Evolutionary conservation across 2,797 vertebrate species (phyloP).

Genomic region (Rhadinocentrus ornatus): DNA sequence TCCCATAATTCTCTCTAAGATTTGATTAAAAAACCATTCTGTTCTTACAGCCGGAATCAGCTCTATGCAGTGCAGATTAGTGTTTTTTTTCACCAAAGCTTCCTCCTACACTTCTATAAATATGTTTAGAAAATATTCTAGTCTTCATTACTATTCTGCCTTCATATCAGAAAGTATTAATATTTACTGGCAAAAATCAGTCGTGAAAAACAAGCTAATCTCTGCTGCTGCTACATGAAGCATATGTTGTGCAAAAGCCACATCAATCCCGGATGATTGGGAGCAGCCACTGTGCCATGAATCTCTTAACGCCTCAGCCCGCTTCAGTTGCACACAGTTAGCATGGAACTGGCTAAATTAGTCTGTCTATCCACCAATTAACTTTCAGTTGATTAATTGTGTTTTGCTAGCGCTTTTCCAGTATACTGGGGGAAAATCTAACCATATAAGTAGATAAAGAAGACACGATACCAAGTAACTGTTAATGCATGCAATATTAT

Average conservation of each 20-base stretch:
- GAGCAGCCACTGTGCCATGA: conserved; percentile 71
- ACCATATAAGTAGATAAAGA: conserved; percentile 25
- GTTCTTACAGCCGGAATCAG: neutral
- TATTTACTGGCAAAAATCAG: conserved; percentile 64
- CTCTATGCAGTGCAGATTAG: neutral
- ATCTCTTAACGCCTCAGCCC: conserved; percentile 70
- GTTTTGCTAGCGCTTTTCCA: conserved; percentile 58
- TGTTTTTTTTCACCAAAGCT: conserved; percentile 9
- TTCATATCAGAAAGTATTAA: conserved; percentile 60
- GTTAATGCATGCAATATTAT: conserved; percentile 27
- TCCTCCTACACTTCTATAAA: conserved; percentile 28
- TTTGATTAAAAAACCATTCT: conserved; percentile 33
- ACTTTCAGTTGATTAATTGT: conserved; percentile 76
- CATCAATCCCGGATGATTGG: conserved; percentile 82
- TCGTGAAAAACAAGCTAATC: conserved; percentile 71
- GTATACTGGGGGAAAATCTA: conserved; percentile 11
- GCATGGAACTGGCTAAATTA: conserved; percentile 77
- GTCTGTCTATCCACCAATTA: conserved; percentile 78
- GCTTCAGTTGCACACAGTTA: conserved; percentile 69
- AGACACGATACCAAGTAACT: neutral
- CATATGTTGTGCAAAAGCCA: conserved; percentile 78
- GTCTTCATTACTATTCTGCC: conserved; percentile 54
- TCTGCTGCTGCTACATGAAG: conserved; percentile 64
- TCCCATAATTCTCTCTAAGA: conserved; percentile 31
- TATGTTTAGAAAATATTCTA: conserved; percentile 16